phyloP scores from a whole-genome alignment of 2,888 invertebrate genomes.

The Portevinia maculata region DNA sequence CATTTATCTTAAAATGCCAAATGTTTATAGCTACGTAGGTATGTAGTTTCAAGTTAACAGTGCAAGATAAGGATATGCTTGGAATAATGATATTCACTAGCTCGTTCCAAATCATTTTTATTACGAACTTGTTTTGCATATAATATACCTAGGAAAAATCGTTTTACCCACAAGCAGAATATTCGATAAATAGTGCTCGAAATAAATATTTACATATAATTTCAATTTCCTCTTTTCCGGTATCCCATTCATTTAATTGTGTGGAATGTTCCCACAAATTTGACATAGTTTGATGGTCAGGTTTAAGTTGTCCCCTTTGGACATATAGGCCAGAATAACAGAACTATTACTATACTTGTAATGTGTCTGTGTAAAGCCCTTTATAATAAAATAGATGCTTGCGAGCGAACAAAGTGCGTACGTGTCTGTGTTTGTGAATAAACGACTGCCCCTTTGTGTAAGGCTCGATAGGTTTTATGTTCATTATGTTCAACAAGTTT shows the following conservation, averaged over 20 bases:
- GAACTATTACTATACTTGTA: too few relatives aligned
- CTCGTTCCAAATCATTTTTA: slow-evolving; percentile 40
- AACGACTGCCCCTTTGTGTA: not conserved
- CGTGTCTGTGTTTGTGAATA: not conserved
- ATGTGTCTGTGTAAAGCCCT: too few relatives aligned
- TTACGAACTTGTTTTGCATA: too few relatives aligned
- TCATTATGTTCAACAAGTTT: slow-evolving; percentile 47
- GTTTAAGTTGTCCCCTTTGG: slow-evolving; percentile 2
- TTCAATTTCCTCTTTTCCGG: not conserved
- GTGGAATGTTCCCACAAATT: slow-evolving; percentile 20
- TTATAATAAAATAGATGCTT: not conserved
- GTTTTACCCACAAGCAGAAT: too few relatives aligned
- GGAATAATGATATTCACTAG: slow-evolving; percentile 58
- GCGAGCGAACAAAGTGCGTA: not conserved
- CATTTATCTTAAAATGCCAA: too few relatives aligned
- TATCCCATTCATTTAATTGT: slow-evolving; percentile 34
- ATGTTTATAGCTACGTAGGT: too few relatives aligned
- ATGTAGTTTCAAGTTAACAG: too few relatives aligned
- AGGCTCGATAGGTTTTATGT: not conserved
- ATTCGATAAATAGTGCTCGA: slow-evolving; percentile 1
- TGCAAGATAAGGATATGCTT: slow-evolving; percentile 5
- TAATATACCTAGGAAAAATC: too few relatives aligned
- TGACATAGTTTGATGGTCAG: not conserved
- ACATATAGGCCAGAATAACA: not conserved
- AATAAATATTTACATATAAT: slow-evolving; percentile 33